Evolutionary conservation across 2,113 vertebrate species (phyloP), one percentile per base, ranked within the genome.

Genomic region (Myotis lucifugus): DNA sequence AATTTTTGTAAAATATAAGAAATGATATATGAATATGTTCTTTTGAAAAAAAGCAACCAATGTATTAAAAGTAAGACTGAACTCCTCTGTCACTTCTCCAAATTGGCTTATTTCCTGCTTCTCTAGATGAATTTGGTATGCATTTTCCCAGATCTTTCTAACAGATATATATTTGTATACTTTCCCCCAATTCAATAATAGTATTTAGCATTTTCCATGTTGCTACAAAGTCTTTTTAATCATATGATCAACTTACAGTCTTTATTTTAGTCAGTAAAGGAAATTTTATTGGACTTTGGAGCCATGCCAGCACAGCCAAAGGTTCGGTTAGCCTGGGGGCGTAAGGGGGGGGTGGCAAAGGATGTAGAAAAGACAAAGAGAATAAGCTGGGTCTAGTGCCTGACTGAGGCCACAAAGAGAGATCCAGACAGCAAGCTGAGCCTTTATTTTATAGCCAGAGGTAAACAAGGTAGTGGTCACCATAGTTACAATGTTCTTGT

Each of bases 191-290:
- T 88, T 79, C 83, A 87, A 59, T 91, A 56, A 67, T 88, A 88
- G 19, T 82, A 88, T 34, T 90, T 83, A 66, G 4, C 23, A 72
- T 92, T 90, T 86, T 50, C 46, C 37, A 21, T 90, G 81, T 88
- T 88, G 50, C 23, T 90, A 2, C 8, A 32, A 54, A 91, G n/a
- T 4, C 10, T 88, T 85, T 79, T 88, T 34, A 92, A 56, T 88
- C 37, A 70, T 74, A 48, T 40, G 8, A 81, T 86, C 69, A 91
- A 76, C 37, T 79, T 69, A 52, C 19, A n/a, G 42, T 8, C 84
- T 93, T 88, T 85, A 76, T 81, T 94, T 93, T 34, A 50, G 52
- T 94, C 34, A 76, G 18, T 59, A 72, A 86, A 95, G 25, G 1
- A 67, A 52, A 91, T 59, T 73, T 81, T 81, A 64, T 11, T 94